Evolutionary conservation across 2,113 vertebrate species (phyloP), one percentile per base, ranked within the genome.

Genomic region (Willisornis vidua): DNA sequence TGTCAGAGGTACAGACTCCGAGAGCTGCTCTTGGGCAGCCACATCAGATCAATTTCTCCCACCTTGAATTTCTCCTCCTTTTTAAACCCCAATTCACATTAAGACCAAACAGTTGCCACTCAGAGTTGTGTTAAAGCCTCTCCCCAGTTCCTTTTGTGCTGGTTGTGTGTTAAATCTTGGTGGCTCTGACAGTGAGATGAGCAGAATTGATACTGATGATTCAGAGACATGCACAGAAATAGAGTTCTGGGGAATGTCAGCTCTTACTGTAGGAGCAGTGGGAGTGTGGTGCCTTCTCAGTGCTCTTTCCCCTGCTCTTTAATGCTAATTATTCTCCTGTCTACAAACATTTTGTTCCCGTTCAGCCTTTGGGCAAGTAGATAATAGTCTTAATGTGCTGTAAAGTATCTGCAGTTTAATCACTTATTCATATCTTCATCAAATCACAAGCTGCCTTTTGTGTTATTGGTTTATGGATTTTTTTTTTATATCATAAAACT

Each of bases 71-170:
- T n/a, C 66, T 45, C 8, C 1, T 0, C 0, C 70, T 24, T 23
- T 17, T 7, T 28, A 3, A 0, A 3, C 0, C 0, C 3, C 5
- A 5, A 3, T 33, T 61, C 14, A 0, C 10, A 19, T 8, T 11
- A 1, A 4, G 26, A 3, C 11, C 5, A 25, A 87, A 12, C 49
- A 23, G 17, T 9, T 51, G 41, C 68, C n/a, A 0, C 68, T 45
- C 28, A 0, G 48, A 19, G 24, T 16, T 49, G 19, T 6, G 68
- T 33, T 11, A 13, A 12, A 43, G 66, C 59, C 63, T 65, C 13
- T 31, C 76, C 19, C 26, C 19, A 0, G 16, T 46, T 51, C 35
- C 37, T 70, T 52, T 63, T 14, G 1, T 31, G 54, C 86, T 62
- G 78, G 1, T 5, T 5, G 35, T 55, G 70, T 48, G 81, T 87